phyloP scores from a whole-genome alignment of 92 coral and sea anemone genomes.

The Palythoa heliodiscus region DNA sequence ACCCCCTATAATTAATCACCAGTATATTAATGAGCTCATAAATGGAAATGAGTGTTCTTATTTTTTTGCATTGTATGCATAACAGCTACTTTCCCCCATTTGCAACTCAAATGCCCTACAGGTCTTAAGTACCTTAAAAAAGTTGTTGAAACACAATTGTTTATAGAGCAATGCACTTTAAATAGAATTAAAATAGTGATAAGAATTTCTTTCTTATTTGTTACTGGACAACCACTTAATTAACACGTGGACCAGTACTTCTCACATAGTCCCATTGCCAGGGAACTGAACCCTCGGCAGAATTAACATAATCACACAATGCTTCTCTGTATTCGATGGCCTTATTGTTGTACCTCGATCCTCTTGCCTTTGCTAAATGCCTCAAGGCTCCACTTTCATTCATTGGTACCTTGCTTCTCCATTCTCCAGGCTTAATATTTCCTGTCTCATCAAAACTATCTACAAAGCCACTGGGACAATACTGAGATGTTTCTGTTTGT shows the following conservation, averaged over 20 bases:
- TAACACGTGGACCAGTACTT: conserved; percentile 58
- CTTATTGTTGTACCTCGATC: conserved; percentile 57
- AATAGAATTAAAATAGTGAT: conserved; percentile 19
- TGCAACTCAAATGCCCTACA: conserved; percentile 17
- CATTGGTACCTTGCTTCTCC: conserved; percentile 53
- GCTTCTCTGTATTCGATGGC: conserved; percentile 57
- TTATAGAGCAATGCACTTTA: conserved; percentile 26
- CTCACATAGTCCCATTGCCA: conserved; percentile 71
- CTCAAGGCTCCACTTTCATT: conserved; percentile 52
- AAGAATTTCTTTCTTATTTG: conserved; percentile 21
- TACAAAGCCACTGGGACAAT: conserved; percentile 65
- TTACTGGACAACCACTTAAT: conserved; percentile 23
- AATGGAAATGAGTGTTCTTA: conserved; percentile 22
- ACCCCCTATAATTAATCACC: conserved; percentile 4
- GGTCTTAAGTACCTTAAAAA: conserved; percentile 19
- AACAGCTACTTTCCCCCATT: conserved; percentile 21
- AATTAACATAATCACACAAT: conserved; percentile 59
- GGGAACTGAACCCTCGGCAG: conserved; percentile 68
- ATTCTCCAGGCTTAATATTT: conserved; percentile 60
- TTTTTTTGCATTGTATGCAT: conserved; percentile 16
- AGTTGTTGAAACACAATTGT: conserved; percentile 23
- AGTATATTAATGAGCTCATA: conserved; percentile 16
- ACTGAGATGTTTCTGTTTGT: conserved; percentile 52
- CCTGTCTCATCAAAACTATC: conserved; percentile 58
- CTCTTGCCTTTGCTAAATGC: conserved; percentile 50